Evolutionary conservation across 2,888 invertebrate species (phyloP), one percentile per base, ranked within the genome.

Genomic region (Parasteatoda lunata): DNA sequence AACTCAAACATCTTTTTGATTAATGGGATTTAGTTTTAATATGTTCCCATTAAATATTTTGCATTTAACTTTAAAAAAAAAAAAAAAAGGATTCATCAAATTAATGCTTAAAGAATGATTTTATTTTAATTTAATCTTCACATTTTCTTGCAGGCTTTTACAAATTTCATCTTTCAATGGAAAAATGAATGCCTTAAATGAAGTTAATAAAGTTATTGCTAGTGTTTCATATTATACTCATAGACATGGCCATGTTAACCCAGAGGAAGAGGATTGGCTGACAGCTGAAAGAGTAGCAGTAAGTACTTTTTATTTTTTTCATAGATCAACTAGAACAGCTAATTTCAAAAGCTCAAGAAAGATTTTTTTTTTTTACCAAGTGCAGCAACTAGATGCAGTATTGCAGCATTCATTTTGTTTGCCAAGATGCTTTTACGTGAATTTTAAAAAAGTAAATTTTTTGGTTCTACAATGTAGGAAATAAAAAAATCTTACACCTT

Each of bases 131-230:
- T 59, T 0, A 8, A 59, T 70, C 70, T 47, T 48, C 30, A 0
- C 45, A 30, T 15, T 48, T 73, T 15, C 59, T 77, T 49, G 45
- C 90, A 94, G 97, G 91, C 95, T 97, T 91, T 93, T 98, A 89
- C 97, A 98, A 94, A 97, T 98, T 92, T 98, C 98, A 48, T 98
- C 98, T 79, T 99, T 98, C 92, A 98, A 98, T 93, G 98, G 98
- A 64, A 98, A 98, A 94, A 99, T 99, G 98, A 98, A 98, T 91
- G 98, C 98, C 47, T 93, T 99, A 89, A 98, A 98, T 92, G 98
- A 99, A 94, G 97, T 99, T 85, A 98, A 98, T 93, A 98, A 98
- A 94, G 96, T 98, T 76, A 96, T 97, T 89, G 96, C 96, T 86
- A 96, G 96, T 91, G 97, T 98, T 87, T 95, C 96, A 83, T 97